Evolutionary conservation across 2,888 invertebrate genomes (phyloP), one percentile per base, ranked within the genome.

Genomic region (Autographa pulchrina): DNA sequence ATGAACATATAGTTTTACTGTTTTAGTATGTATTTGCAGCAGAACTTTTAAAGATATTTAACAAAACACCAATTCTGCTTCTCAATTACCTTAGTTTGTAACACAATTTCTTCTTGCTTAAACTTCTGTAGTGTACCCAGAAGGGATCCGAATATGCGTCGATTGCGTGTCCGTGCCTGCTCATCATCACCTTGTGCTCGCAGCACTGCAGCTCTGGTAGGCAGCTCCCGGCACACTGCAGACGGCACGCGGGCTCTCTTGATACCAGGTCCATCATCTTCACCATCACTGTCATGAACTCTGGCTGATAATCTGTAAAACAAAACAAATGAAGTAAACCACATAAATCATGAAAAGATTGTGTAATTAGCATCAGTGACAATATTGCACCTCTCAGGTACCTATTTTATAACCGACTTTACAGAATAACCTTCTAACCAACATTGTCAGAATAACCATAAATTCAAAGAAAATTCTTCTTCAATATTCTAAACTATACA

Each of bases 71-170:
- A 7, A 48, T 7, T 25, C 7, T 64, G 25, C 18, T 59, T 63
- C 66, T 14, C 20, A 31, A 11, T 56, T 66, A 94, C 95, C 96
- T 98, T 98, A 85, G 98, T 97, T 92, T 98, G 98, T 80, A 98
- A 94, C 68, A 97, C 97, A 70, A 98, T 98, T 93, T 99, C 99
- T 89, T 99, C 99, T 89, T 98, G 98, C 86, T 99, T 98, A 91
- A 99, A 99, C 92, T 98, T 98, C 90, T 99, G 98, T 83, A 99
- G 93, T 16, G 99, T 99, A 6, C 99, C 99, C 67, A 99, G 94
- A 59, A 99, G 96, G 25, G 99, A 98, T 11, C 99, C 99, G 95
- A 99, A 99, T 98, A 99, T 99, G 70, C 99, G 97, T 77, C 98
- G 97, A 93, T 99, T 99, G 80, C 99, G 96, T 32, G 97, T 98